Conservation (phyloP, 2,797 vertebrate species). For the Naso thynnoides region DNA sequence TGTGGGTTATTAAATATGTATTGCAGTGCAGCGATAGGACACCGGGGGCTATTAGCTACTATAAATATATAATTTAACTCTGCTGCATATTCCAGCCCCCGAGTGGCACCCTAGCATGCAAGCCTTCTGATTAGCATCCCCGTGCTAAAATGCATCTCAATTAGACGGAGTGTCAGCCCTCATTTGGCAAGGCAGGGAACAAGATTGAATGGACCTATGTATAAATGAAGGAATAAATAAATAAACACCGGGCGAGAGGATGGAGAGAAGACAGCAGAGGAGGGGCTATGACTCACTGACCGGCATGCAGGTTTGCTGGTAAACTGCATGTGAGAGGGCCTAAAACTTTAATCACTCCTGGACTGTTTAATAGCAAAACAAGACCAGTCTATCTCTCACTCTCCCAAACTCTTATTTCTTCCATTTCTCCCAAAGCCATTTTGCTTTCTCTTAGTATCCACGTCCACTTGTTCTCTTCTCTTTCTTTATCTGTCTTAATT, state of each 20-base stretch:
- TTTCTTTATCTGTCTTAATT: conserved; percentile 20
- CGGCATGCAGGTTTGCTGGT: conserved; percentile 26
- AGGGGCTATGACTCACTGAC: conserved; percentile 6
- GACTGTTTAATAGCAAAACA: conserved; percentile 38
- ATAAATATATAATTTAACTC: conserved; percentile 77
- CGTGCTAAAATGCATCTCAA: conserved; percentile 82
- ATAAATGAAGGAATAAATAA: conserved; percentile 71
- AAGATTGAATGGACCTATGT: conserved; percentile 67
- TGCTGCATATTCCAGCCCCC: conserved; percentile 70
- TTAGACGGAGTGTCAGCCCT: conserved; percentile 80
- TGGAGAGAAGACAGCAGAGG: conserved; percentile 6
- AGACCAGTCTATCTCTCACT: conserved; percentile 16
- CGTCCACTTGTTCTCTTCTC: conserved; percentile 24
- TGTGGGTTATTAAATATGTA: conserved; percentile 79
- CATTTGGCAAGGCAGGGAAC: conserved; percentile 57
- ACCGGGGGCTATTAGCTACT: conserved; percentile 73
- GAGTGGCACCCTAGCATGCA: conserved; percentile 58
- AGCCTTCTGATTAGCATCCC: conserved; percentile 74
- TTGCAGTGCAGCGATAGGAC: conserved; percentile 77
- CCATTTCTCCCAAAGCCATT: conserved; percentile 17
- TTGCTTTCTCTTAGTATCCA: conserved; percentile 16
- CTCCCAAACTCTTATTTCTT: not conserved
- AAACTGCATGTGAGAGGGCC: conserved; percentile 24
- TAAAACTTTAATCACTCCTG: conserved; percentile 46
- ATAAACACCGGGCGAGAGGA: conserved; percentile 11